Evolutionary conservation across 2,888 invertebrate genomes (phyloP).

Genomic region (Notodonta dromedarius): DNA sequence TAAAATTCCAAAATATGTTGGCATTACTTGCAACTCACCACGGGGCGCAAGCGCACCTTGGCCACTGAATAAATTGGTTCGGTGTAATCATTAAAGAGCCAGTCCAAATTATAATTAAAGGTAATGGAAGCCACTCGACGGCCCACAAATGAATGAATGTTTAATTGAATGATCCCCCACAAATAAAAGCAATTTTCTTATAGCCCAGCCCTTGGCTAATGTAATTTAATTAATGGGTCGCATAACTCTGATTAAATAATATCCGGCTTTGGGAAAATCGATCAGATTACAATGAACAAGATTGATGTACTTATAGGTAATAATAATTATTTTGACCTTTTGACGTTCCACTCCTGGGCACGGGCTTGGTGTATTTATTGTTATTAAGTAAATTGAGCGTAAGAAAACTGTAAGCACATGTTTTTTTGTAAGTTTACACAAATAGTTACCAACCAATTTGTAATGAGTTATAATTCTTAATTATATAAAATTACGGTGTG

Average conservation of each 20-base stretch:
- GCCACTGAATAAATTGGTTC: slow-evolving; percentile 24
- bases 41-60: slow-evolving; percentile 31
- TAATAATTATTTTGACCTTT: no score
- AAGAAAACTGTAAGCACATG: no score
- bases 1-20: slow-evolving; percentile 8
- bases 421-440: no score
- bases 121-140: slow-evolving; percentile 72
- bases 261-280: slow-evolving; percentile 43
- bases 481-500: no score
- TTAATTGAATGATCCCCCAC: slow-evolving; percentile 74
- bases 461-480: no score
- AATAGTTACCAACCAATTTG: no score
- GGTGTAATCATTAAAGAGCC: slow-evolving; percentile 51
- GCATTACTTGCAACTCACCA: slow-evolving; percentile 7
- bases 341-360: no score
- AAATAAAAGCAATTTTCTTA: slow-evolving; percentile 79
- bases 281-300: slow-evolving; percentile 25
- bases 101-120: slow-evolving; percentile 73
- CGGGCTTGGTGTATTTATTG: not conserved
- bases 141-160: slow-evolving; percentile 72
- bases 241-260: slow-evolving; percentile 74
- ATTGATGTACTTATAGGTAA: not conserved
- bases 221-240: slow-evolving; percentile 75
- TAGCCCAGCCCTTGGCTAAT: slow-evolving; percentile 58
- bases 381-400: no score